Conservation (phyloP, 2,888 invertebrate species). For the Dynastes maya region DNA sequence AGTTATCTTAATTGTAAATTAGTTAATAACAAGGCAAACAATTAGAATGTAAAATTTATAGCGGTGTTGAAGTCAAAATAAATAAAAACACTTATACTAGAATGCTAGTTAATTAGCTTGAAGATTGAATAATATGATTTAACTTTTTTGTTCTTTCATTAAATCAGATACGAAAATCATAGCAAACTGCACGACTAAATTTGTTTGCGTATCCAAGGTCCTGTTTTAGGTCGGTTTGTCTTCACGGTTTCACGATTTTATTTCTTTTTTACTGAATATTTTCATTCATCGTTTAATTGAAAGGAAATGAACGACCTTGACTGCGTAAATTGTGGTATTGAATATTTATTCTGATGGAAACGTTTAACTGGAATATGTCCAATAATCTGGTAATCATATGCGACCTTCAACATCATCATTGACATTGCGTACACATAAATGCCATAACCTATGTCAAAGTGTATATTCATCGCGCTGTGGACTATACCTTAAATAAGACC, state of each 20-base stretch:
- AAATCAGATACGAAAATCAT: background rate
- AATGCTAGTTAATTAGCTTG: too few species aligned
- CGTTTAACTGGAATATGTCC: background rate
- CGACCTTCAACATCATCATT: conserved; percentile 1
- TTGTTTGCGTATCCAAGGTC: conserved; percentile 4
- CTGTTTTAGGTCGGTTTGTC: conserved; percentile 1
- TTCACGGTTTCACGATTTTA: background rate
- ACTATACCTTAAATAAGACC: too few species aligned
- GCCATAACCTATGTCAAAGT: too few species aligned
- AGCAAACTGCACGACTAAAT: background rate
- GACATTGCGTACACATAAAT: too few species aligned
- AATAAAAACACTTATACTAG: too few species aligned
- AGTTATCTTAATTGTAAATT: too few species aligned
- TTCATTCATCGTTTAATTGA: conserved; percentile 33
- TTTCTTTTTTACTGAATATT: conserved; percentile 35
- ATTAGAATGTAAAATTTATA: too few species aligned
- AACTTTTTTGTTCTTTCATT: background rate
- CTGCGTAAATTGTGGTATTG: conserved; percentile 8
- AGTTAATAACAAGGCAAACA: too few species aligned
- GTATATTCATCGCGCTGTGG: too few species aligned
- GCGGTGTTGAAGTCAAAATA: too few species aligned
- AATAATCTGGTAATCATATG: background rate
- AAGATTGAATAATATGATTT: background rate
- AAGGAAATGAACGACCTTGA: conserved; percentile 36
- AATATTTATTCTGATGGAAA: conserved; percentile 2